Base-by-base conservation (phyloP, 2,113 vertebrate species). In the Boulengeromyrus knoepffleri region DNA sequence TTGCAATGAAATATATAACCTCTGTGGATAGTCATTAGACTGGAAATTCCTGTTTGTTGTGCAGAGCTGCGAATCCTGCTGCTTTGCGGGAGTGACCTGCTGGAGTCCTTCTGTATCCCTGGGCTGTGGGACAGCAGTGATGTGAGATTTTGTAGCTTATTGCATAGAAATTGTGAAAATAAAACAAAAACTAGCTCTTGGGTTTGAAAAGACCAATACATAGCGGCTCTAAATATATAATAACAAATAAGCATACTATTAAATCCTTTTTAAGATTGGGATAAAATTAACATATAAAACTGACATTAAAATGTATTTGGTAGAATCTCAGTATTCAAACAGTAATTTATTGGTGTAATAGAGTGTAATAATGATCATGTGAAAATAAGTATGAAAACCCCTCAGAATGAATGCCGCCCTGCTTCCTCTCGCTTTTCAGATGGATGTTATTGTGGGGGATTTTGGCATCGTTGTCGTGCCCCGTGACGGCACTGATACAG, bases 31-130 rank as follows among this genome's bases (percentile, higher is more conserved):
- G 5, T 21, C 27, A 53, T 56, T 5, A 0, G 5, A n/a, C 36
- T 87, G 53, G 9, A 17, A 36, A 19, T 62, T 42, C 53, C 52
- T 47, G 17, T 52, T 10, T 88, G 86, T 58, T 17, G 88, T 93
- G 91, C 92, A 99, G 99, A 99, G 93, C 96, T 99, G 87, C 98
- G 99, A 90, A 99, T 99, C 97, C 93, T 99, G 94, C 96, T 99
- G 93, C 96, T 99, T 92, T 99, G 99, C 89, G 99, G 99, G 90
- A 99, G 98, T 3, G 99, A 99, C 93, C 97, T 99, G 62, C 96
- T 99, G 94, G 99, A 99, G 91, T 99, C 99, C 88, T 99, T 99
- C 97, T 99, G 98, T 94, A 99, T 99, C 95, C 99, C 99, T 0
- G 99, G 99, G 47, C 97, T 99, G 91, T 99, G 99, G 99, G 99